phyloP scores from a whole-genome alignment of 2,888 invertebrate species.

The Bedellia somnulentella region DNA sequence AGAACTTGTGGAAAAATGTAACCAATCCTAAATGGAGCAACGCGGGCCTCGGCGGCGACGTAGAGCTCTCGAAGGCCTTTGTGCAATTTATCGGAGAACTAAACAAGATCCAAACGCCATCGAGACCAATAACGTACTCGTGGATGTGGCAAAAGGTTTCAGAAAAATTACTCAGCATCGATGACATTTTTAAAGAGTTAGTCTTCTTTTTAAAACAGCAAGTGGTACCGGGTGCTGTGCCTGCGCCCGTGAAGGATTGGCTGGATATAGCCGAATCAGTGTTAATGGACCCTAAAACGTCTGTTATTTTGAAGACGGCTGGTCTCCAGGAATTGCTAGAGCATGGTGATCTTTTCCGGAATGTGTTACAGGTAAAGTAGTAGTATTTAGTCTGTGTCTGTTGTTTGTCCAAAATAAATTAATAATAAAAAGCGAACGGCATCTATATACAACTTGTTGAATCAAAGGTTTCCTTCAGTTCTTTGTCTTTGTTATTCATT shows the following conservation, averaged over 20 bases:
- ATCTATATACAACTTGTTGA: background rate
- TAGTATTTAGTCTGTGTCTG: conserved; percentile 9
- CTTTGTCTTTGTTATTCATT: no score
- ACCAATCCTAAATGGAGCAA: conserved; percentile 35
- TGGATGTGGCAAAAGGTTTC: conserved; percentile 69
- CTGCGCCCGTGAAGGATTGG: conserved; percentile 43
- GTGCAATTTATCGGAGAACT: conserved; percentile 56
- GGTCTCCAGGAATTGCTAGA: conserved; percentile 64
- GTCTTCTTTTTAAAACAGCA: conserved; percentile 59
- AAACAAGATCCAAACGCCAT: conserved; percentile 29
- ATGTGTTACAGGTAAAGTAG: conserved; percentile 64
- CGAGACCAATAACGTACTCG: conserved; percentile 26
- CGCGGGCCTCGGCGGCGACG: conserved; percentile 44
- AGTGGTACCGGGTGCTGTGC: conserved; percentile 30
- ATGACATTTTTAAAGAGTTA: conserved; percentile 69
- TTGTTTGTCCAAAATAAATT: no score
- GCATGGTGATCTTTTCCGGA: conserved; percentile 67
- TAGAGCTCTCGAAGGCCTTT: conserved; percentile 61
- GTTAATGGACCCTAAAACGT: conserved; percentile 63
- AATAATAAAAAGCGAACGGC: conserved; percentile 9
- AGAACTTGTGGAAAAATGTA: conserved; percentile 46
- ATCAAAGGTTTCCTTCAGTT: no score
- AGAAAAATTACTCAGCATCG: conserved; percentile 63
- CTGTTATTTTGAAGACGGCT: conserved; percentile 58
- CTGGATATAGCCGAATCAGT: conserved; percentile 68